A percentile compares a stretch with the other conserved stretches of the same genome.
Evolutionary conservation across 2,797 vertebrate genomes (phyloP).

Genomic region (Hemitrygon akajei): DNA sequence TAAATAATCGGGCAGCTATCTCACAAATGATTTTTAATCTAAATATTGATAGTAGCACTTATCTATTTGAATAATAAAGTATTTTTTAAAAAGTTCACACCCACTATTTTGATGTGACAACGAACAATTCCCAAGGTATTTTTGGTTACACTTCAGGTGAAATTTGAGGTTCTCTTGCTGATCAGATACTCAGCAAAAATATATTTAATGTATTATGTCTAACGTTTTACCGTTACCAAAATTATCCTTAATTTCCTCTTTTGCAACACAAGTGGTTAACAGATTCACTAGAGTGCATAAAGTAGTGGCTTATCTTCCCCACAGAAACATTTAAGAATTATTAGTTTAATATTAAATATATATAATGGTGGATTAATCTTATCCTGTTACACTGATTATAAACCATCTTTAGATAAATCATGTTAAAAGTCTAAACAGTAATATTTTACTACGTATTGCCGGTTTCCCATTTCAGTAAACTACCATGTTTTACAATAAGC

Average conservation of each 20-base stretch:
- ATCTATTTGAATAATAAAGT: neutral
- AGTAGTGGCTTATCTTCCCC: too few relatives aligned
- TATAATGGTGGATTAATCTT: neutral
- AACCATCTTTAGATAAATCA: neutral
- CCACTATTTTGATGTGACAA: neutral
- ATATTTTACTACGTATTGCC: neutral
- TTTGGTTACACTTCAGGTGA: neutral
- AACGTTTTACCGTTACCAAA: neutral
- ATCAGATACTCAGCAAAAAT: neutral
- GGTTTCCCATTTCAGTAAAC: neutral
- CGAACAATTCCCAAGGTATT: neutral
- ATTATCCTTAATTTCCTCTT: neutral
- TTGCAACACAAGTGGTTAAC: neutral
- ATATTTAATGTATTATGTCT: neutral
- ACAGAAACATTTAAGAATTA: neutral
- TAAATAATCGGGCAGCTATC: neutral
- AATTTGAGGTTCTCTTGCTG: neutral
- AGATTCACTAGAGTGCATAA: neutral
- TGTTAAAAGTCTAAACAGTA: neutral
- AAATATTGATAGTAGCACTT: neutral
- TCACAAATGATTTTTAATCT: neutral
- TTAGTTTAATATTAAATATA: neutral
- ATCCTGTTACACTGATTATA: neutral
- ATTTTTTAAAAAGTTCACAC: neutral
- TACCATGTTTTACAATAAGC: conserved; percentile 18